Base-by-base conservation (phyloP, 2,113 vertebrate genomes). In the human (Homo sapiens) region DNA sequence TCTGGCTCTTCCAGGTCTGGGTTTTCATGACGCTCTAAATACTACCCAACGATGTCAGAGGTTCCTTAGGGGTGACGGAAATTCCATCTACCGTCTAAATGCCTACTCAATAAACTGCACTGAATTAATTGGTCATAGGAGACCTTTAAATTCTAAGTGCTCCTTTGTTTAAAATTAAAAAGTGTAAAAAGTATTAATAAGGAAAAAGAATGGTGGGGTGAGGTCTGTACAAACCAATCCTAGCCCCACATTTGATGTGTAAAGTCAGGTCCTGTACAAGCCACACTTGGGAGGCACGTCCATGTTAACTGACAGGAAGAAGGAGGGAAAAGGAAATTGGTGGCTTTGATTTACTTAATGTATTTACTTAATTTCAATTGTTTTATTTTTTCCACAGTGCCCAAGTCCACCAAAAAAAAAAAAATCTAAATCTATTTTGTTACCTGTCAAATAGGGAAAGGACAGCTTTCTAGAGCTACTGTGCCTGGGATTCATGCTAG, bases 111-210 rank as follows among this genome's bases (percentile, higher is more conserved):
- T 14, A 32, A 92, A 40, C 43, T 30, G 50, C 73, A 91, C 8
- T 88, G 93, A 61, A 89, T 43, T 93, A 93, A 96, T 55, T 97
- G 78, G 81, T 78, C 91, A 94, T 43, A 43, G 59, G 91, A 93
- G 93, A 95, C 64, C 81, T 93, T 93, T 81, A 88, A 48, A 96
- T 95, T 94, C n/a, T 84, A 96, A 93, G 61, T 59, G 72, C 5
- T 81, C 50, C 89, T 96, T 89, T 90, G 88, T 85, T 81, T n/a
- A 94, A 95, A 96, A 94, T 66, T 91, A 84, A 92, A 84, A 72
- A 73, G 45, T 75, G 18, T 30, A 45, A 50, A 35, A 57, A 75
- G 40, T 75, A 35, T 83, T 38, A 16, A 64, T n/a, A 57, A 38
- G n/a, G 12, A 43, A 45, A 35, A 6, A 32, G 27, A 30, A 64